Conservation (phyloP, 2,888 invertebrate genomes). For the Elmis aenea region DNA sequence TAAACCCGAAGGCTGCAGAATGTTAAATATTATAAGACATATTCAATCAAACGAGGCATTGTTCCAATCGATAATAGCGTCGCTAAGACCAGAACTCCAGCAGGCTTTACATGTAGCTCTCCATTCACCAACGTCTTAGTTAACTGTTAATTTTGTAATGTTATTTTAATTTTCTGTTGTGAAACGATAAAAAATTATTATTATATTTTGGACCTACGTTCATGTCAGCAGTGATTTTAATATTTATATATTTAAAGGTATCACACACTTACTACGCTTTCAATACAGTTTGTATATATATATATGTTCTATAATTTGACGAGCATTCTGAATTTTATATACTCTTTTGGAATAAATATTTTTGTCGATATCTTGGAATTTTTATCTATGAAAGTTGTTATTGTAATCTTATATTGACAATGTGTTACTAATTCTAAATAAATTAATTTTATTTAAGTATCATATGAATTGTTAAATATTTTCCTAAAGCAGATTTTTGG, state of each 20-base stretch:
- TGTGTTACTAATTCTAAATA: too few relatives aligned
- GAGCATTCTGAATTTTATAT: slow-evolving; percentile 19
- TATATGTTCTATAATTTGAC: slow-evolving; percentile 9
- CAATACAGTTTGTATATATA: slow-evolving; percentile 9
- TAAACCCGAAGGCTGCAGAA: slow-evolving; percentile 69
- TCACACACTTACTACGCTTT: slow-evolving; percentile 9
- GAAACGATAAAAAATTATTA: too few relatives aligned
- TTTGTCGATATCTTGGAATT: slow-evolving; percentile 21
- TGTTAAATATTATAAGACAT: slow-evolving; percentile 80
- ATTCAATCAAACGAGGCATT: slow-evolving; percentile 63
- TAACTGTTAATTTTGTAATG: slow-evolving; percentile 4
- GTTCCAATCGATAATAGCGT: slow-evolving; percentile 48
- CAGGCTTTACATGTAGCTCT: slow-evolving; percentile 76
- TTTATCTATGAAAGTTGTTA: slow-evolving; percentile 15
- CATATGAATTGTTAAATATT: too few relatives aligned
- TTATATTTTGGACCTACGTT: not conserved
- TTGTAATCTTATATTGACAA: slow-evolving; percentile 13
- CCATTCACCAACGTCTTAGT: slow-evolving; percentile 31
- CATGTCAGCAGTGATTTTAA: slow-evolving; percentile 3
- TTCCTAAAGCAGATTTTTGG: too few relatives aligned
- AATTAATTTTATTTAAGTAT: too few relatives aligned
- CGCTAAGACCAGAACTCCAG: slow-evolving; percentile 74
- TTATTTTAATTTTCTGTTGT: too few relatives aligned
- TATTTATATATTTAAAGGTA: slow-evolving; percentile 10
- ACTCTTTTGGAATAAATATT: slow-evolving; percentile 27